These are phyloP conservation scores for Lepilemur septentrionalis DNA, from an alignment of 2,797 vertebrate genomes.

Conservation along the genomic window DNA sequence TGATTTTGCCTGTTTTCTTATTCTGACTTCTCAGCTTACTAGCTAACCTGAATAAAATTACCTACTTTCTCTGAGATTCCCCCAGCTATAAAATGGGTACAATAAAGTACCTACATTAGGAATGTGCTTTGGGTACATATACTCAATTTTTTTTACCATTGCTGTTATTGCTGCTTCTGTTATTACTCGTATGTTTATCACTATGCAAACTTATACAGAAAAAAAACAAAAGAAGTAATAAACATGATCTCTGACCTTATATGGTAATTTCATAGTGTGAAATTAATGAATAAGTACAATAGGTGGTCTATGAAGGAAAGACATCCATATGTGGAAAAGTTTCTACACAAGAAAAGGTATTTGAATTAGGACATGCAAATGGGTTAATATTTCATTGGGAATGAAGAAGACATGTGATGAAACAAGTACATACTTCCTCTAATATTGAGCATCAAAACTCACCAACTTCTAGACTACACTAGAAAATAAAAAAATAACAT, in stretches of 20 bases:
- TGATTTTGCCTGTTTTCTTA: neutral
- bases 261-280: slow-evolving; percentile 22
- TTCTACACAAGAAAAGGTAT: neutral
- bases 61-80: neutral
- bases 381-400: neutral
- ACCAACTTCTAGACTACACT: neutral
- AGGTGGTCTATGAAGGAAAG: slow-evolving; percentile 36
- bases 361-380: neutral
- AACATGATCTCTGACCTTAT: neutral
- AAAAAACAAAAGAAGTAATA: slow-evolving; percentile 11
- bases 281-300: slow-evolving; percentile 1
- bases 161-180: neutral
- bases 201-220: neutral
- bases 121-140: neutral
- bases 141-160: neutral
- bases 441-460: neutral
- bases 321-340: neutral
- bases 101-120: neutral
- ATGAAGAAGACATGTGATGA: neutral
- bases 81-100: neutral
- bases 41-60: neutral
- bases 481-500: slow-evolving; percentile 43
- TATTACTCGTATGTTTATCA: neutral
- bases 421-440: neutral
- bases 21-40: slow-evolving; percentile 4